These are phyloP conservation scores for Leucophenga maculata DNA, from an alignment of 2,888 invertebrate species.

Conservation along the genomic window DNA sequence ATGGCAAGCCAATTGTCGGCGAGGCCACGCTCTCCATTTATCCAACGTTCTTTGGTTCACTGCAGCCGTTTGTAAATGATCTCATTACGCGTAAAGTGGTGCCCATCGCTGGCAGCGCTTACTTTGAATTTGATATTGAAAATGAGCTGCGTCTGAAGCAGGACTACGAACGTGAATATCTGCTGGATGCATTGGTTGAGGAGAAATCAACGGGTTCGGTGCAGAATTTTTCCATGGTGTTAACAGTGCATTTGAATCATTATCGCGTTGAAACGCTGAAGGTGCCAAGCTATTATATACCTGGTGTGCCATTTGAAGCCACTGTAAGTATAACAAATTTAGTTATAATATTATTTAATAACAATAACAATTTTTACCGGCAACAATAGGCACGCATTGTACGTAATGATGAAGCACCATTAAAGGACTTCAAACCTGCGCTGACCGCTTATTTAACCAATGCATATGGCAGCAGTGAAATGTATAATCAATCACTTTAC, in stretches of 20 bases:
- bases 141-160: slow-evolving; percentile 88
- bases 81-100: slow-evolving; percentile 80
- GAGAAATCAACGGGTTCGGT: slow-evolving; percentile 88
- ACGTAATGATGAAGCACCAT: slow-evolving; percentile 81
- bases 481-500: slow-evolving; percentile 67
- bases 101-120: slow-evolving; percentile 77
- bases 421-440: slow-evolving; percentile 76
- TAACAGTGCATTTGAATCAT: slow-evolving; percentile 85
- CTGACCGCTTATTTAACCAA: slow-evolving; percentile 72
- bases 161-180: slow-evolving; percentile 82
- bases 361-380: not conserved
- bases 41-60: slow-evolving; percentile 78
- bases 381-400: slow-evolving; percentile 78
- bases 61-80: slow-evolving; percentile 71
- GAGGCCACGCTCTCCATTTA: slow-evolving; percentile 89
- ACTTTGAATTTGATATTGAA: slow-evolving; percentile 84
- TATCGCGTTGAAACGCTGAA: slow-evolving; percentile 86
- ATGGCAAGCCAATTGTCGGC: slow-evolving; percentile 88
- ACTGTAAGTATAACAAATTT: slow-evolving; percentile 52
- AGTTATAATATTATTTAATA: not conserved
- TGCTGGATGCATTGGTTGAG: slow-evolving; percentile 91
- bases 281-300: slow-evolving; percentile 92
- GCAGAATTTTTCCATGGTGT: slow-evolving; percentile 85
- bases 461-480: slow-evolving; percentile 69
- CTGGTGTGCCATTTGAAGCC: slow-evolving; percentile 82